Evolutionary conservation across 1,140 invertebrate genomes (phyloP), one percentile per base, ranked within the genome.

Genomic region (Sogatella furcifera): DNA sequence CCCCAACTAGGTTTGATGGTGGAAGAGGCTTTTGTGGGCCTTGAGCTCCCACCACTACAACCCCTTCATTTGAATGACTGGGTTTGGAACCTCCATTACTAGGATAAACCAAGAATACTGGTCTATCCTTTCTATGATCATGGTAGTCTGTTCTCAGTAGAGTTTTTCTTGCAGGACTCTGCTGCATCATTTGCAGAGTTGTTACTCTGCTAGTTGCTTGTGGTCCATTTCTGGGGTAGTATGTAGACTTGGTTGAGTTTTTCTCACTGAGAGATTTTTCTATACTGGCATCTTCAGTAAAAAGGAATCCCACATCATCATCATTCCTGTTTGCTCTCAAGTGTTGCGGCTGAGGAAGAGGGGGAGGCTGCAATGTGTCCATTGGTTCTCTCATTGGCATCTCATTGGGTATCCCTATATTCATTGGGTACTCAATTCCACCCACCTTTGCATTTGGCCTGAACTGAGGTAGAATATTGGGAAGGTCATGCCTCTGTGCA

Each of bases 391-490:
- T 76, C 73, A n/a, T 69, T 68, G 0, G 74, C 52, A 69, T 67
- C 24, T 77, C 74, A 55, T 19, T 52, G 15, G 42, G 43, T 57
- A 53, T 21, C 1, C 14, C 22, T 15, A 46, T 31, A 43, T 59
- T 52, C 9, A 21, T 9, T 60, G 69, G 71, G 19, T 71, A 69
- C 61, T 81, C 80, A 1, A 76, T 76, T 17, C 74, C 73, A 0
- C 80, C 81, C 2, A 79, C 72, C 64, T 82, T 81, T 0, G 80
- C 78, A 62, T 85, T 85, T 0, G 84, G 84, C 54, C 84, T 72
- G 59, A 86, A 86, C 65, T 86, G 84, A 0, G 84, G 84, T 34
- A 86, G 64, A 63, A 86, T 85, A 64, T 86, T 86, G 0, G 84
- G 84, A 49, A 86, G 64, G 61, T 78, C 59, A 14, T 46, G 62